Base-by-base conservation (phyloP, 2,797 vertebrate genomes). In the Etheostoma nigrum region DNA sequence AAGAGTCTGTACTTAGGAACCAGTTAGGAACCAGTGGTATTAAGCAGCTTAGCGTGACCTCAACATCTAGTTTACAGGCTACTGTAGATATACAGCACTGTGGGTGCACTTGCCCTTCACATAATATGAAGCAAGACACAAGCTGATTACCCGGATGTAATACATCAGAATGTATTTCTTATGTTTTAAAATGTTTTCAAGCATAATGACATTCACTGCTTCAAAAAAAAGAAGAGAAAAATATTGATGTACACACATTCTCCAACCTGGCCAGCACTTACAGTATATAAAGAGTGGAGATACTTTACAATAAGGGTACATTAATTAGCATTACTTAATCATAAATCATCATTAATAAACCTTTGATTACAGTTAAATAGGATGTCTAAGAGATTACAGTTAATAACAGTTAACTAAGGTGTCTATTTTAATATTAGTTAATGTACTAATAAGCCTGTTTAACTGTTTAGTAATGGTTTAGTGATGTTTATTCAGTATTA, bases 21-120 rank as follows among this genome's bases (percentile, higher is more conserved):
- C 62, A 79, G 81, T 30, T 6, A 68, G 36, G 60, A 79, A 87
- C 59, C 72, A 76, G 49, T 78, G 75, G 81, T 76, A 86, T 89
- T 92, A 92, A 89, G 89, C 91, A 82, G 86, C 87, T 92, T 86
- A 87, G 70, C 83, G 68, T 78, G 87, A 85, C 74, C 85, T 83
- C 79, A 76, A 69, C 79, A 68, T 81, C 44, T 86, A 89, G 82
- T 89, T 89, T 88, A 87, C 36, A 40, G 10, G 36, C 36, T 62
- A 74, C 54, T 62, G 70, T 67, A 76, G 57, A 78, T 76, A 62
- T 61, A 59, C 27, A 72, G 51, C 33, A 62, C 27, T 30, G 36
- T 64, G 65, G 45, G 74, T 25, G 16, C 69, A 74, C 64, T 84
- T 67, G 21, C 33, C 40, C 58, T 88, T 83, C 81, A 59, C 15